Evolutionary conservation across 1,140 invertebrate species (phyloP).

Genomic region (Sycophaga agraensis): DNA sequence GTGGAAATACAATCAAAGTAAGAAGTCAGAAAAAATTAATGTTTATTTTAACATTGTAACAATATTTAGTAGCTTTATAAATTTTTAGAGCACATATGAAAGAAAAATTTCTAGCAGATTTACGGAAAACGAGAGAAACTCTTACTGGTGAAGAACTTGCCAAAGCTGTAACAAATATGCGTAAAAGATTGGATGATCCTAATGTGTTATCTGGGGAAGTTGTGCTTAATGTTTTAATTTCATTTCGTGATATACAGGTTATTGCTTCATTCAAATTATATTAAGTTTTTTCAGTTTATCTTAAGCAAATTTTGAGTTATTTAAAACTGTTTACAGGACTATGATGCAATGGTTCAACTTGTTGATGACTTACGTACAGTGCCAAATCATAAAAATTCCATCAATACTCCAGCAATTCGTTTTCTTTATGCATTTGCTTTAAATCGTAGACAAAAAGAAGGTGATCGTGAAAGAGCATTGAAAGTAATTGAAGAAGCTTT

Average conservation of each 20-base stretch:
- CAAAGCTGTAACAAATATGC: constrained; percentile 84
- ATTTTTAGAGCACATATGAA: constrained; percentile 88
- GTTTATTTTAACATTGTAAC: not conserved
- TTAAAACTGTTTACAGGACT: constrained; percentile 76
- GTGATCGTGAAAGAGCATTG: constrained; percentile 92
- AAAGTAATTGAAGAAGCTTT: constrained; percentile 88
- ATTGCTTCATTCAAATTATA: constrained; percentile 13
- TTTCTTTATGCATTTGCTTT: constrained; percentile 97
- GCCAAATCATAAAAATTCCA: constrained; percentile 86
- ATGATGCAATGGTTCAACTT: constrained; percentile 96
- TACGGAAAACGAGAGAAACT: constrained; percentile 88
- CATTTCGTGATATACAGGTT: constrained; percentile 86
- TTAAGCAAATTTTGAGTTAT: constrained; percentile 27
- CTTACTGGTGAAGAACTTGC: constrained; percentile 85
- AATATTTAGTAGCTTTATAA: constrained; percentile 19
- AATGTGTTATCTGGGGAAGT: constrained; percentile 94
- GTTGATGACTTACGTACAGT: constrained; percentile 94
- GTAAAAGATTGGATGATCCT: constrained; percentile 92
- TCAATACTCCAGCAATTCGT: constrained; percentile 86
- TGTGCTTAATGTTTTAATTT: constrained; percentile 88
- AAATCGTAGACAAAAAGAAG: constrained; percentile 90
- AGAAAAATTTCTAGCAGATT: constrained; percentile 94
- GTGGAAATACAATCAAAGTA: constrained; percentile 93
- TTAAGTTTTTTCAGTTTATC: not conserved
- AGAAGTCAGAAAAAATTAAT: constrained; percentile 35